Evolutionary conservation across 2,797 vertebrate species (phyloP).

Genomic region (Hydrolagus colliei): DNA sequence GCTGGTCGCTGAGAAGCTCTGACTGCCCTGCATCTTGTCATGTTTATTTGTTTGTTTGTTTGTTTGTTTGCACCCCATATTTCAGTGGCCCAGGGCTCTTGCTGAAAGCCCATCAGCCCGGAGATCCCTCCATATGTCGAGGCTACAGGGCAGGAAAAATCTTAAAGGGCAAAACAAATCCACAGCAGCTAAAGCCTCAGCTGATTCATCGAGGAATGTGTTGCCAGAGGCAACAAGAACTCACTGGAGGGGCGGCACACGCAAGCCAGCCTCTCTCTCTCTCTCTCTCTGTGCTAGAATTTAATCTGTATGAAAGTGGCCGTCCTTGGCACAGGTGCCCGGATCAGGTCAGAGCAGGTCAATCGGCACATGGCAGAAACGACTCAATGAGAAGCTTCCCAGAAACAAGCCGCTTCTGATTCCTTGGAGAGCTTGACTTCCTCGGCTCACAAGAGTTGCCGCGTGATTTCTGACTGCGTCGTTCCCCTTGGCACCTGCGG

Average conservation of each 20-base stretch:
- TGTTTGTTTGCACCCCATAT: background rate
- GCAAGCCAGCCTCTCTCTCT: background rate
- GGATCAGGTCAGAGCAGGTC: conserved; percentile 3
- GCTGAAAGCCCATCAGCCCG: background rate
- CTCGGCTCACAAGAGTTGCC: background rate
- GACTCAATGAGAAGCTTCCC: background rate
- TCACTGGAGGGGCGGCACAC: background rate
- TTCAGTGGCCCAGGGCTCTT: background rate
- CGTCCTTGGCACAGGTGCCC: conserved; percentile 13
- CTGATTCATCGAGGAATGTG: conserved; percentile 24
- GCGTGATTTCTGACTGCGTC: background rate
- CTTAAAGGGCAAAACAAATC: conserved; percentile 37
- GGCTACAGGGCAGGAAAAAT: conserved; percentile 4
- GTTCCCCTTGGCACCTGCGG: background rate
- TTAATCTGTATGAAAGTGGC: conserved; percentile 1
- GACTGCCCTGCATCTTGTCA: too few relatives aligned
- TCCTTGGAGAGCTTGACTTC: background rate
- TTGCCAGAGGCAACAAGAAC: background rate
- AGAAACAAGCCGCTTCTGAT: background rate
- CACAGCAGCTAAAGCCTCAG: conserved; percentile 29
- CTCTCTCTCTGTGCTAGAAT: too few relatives aligned
- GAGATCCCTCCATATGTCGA: background rate
- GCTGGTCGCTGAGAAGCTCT: too few relatives aligned
- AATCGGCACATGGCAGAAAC: background rate
- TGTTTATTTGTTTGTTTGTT: background rate